These are phyloP conservation scores for Apis florea DNA, from an alignment of 1,140 invertebrate species.

Conservation along the genomic window DNA sequence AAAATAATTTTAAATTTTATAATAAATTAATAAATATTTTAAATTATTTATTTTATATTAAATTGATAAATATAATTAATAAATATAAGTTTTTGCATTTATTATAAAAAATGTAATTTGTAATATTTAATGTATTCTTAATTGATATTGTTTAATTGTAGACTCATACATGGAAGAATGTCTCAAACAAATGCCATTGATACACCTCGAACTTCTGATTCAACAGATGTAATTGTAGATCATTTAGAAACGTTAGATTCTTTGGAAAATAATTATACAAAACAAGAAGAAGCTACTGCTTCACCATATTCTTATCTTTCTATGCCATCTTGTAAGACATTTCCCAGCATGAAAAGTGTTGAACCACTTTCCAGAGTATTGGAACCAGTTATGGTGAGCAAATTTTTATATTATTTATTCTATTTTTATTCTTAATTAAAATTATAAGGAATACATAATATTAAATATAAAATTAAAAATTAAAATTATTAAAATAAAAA, in stretches of 20 bases:
- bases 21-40: too few species aligned
- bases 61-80: too few species aligned
- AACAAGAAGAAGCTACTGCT: conserved; percentile 68
- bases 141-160: conserved; percentile 33
- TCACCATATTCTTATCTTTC: conserved; percentile 87
- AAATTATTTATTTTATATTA: too few species aligned
- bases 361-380: conserved; percentile 89
- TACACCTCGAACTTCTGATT: conserved; percentile 62
- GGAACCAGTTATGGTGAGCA: conserved; percentile 83
- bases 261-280: conserved; percentile 67
- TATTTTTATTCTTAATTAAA: background rate
- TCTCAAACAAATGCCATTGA: conserved; percentile 62
- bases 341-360: conserved; percentile 86
- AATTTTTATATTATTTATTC: background rate
- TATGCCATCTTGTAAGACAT: conserved; percentile 90
- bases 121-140: background rate
- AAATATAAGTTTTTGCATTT: too few species aligned
- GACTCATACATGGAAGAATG: conserved; percentile 64
- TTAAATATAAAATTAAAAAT: background rate
- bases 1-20: background rate
- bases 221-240: conserved; percentile 57
- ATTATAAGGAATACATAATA: background rate
- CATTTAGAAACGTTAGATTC: conserved; percentile 68
- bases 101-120: background rate
- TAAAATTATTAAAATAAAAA: background rate